Evolutionary conservation across 2,888 invertebrate species (phyloP).

Genomic region (Phaonia tiefii): DNA sequence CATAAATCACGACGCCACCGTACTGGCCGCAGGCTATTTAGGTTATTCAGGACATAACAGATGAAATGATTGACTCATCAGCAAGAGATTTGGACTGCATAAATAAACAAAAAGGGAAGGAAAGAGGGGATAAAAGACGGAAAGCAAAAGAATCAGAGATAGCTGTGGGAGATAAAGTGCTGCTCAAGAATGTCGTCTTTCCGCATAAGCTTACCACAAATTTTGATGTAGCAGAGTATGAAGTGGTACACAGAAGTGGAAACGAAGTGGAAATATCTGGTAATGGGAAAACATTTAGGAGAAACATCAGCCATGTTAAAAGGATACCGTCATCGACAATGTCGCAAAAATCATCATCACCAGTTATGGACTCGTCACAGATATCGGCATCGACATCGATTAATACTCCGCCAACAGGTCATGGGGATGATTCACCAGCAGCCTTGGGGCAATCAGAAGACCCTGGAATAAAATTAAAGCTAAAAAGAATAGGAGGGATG

Average conservation of each 20-base stretch:
- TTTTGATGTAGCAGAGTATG: constrained; percentile 49
- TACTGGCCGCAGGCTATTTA: constrained; percentile 41
- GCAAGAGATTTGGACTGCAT: constrained; percentile 29
- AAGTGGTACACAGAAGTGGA: constrained; percentile 41
- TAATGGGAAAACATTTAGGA: too few relatives aligned
- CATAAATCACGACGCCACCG: constrained; percentile 43
- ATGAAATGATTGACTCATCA: constrained; percentile 31
- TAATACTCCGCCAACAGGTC: neutral
- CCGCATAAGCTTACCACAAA: too few relatives aligned
- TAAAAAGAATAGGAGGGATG: neutral
- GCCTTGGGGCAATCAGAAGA: neutral
- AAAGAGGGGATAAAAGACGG: constrained; percentile 25
- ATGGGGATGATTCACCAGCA: neutral
- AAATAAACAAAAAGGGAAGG: too few relatives aligned
- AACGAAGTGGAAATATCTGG: constrained; percentile 39
- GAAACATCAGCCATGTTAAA: constrained; percentile 51
- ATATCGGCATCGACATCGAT: constrained; percentile 5
- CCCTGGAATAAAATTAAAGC: constrained; percentile 1
- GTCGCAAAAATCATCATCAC: neutral
- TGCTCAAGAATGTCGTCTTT: too few relatives aligned
- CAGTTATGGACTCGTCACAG: neutral
- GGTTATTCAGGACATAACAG: constrained; percentile 21
- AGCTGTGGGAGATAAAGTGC: too few relatives aligned
- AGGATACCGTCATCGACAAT: constrained; percentile 41
- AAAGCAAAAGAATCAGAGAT: too few relatives aligned